These are phyloP conservation scores for Gryon sp. DNA, from an alignment of 1,140 invertebrate genomes.

Conservation along the genomic window DNA sequence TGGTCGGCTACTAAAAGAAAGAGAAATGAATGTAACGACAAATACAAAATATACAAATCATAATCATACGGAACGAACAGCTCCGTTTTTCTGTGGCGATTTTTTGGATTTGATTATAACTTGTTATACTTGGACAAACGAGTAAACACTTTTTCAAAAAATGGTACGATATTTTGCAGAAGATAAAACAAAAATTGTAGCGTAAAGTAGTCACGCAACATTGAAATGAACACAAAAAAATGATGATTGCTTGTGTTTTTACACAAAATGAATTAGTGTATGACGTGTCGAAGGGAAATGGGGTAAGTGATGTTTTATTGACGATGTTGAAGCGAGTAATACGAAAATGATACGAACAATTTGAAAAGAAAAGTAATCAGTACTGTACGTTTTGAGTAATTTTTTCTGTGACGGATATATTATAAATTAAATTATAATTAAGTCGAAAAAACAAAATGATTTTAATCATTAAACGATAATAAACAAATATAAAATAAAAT, in stretches of 20 bases:
- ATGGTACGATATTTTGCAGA: neutral
- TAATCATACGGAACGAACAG: too few species aligned
- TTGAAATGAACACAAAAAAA: slow-evolving; percentile 2
- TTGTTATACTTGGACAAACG: too few species aligned
- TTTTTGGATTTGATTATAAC: too few species aligned
- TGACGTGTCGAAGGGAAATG: slow-evolving; percentile 1
- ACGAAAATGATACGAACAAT: slow-evolving; percentile 31
- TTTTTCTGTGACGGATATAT: slow-evolving; percentile 31
- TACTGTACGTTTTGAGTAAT: slow-evolving; percentile 29
- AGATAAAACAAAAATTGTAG: slow-evolving; percentile 9
- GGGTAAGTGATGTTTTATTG: slow-evolving; percentile 7
- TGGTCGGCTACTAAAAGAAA: too few species aligned
- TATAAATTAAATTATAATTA: too few species aligned
- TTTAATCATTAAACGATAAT: too few species aligned
- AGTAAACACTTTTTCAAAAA: neutral
- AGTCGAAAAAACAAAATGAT: too few species aligned
- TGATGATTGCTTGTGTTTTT: too few species aligned
- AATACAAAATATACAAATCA: too few species aligned
- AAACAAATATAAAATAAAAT: too few species aligned
- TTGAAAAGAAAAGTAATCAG: slow-evolving; percentile 27
- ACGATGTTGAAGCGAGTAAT: slow-evolving; percentile 17
- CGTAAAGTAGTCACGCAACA: slow-evolving; percentile 27
- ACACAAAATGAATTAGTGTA: slow-evolving; percentile 6
- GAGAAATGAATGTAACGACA: too few species aligned
- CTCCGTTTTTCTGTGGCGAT: too few species aligned